Evolutionary conservation across 2,888 invertebrate species (phyloP), one percentile per base, ranked within the genome.

Genomic region (Deroplatys truncata): DNA sequence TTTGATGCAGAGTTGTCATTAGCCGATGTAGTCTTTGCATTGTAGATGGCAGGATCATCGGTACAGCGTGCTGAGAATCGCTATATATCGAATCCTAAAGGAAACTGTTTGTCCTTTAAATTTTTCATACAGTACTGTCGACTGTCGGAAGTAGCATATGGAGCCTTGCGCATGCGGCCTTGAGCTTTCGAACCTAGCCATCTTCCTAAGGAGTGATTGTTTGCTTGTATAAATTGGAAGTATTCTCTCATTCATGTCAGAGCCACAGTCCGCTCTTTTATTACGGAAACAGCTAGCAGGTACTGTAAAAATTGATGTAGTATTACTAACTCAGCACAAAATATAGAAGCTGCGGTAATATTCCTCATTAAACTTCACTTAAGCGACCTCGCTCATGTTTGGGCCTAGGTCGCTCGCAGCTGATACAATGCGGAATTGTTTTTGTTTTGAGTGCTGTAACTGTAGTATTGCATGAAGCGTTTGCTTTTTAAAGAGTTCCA

Each of bases 261-360:
- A 98, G 96, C 96, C 96, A 96, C 98, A 98, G 97, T 98, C 98
- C 95, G 97, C 98, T 94, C 96, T 98, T 95, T 95, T 98, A 95
- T 96, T 98, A 95, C 97, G 97, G 95, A 98, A 98, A 96, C 98
- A 98, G 95, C 96, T 98, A 95, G 98, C 98, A 96, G 98, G 98
- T 98, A 96, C 85, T 84, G 84, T 35, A 56, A 85, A 35, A 82
- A 7, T 85, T 16, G 20, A 25, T 20, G 2, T 72, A 20, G 20
- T 72, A 4, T 25, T 72, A 25, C 25, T 25, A 72, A 20, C 5
- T 16, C 4, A 72, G 20, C 56, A 25, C 56, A 72, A 72, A 20
- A 20, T 72, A 7, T 72, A 20, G 2, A 72, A 72, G 20, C 56
- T 72, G 7, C 5, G 56, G 56, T 20, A 20, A 72, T 72, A 72